These are phyloP conservation scores for Tenebrosternarchus preto DNA, from an alignment of 2,113 vertebrate genomes.

Conservation along the genomic window DNA sequence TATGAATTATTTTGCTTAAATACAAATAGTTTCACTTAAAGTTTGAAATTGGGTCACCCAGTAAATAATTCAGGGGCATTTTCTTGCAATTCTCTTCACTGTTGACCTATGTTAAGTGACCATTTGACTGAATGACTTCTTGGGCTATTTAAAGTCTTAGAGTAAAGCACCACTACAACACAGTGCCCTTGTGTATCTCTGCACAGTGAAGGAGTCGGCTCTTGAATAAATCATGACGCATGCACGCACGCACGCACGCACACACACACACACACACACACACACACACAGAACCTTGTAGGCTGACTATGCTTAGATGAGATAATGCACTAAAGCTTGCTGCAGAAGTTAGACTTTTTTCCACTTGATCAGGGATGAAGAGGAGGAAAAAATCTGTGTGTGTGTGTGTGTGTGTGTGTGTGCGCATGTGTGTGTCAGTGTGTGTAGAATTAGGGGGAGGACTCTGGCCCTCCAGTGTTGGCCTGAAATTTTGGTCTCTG, in stretches of 20 bases:
- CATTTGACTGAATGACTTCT: conserved; percentile 31
- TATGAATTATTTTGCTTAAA: neutral
- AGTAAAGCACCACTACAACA: conserved; percentile 36
- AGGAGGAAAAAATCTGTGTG: conserved; percentile 59
- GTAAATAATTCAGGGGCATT: conserved; percentile 34
- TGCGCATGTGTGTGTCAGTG: conserved; percentile 48
- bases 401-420: conserved; percentile 50
- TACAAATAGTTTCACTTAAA: conserved; percentile 38
- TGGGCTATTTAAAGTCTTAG: conserved; percentile 34
- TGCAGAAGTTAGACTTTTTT: conserved; percentile 64
- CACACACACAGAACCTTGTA: conserved; percentile 34
- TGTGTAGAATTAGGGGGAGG: conserved; percentile 49
- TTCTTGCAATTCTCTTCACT: conserved; percentile 11
- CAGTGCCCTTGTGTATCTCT: conserved; percentile 24
- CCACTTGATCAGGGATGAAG: conserved; percentile 65
- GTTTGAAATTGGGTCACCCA: conserved; percentile 16
- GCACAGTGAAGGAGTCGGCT: conserved; percentile 36
- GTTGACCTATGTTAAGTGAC: conserved; percentile 30
- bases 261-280: conserved; percentile 36
- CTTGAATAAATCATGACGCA: conserved; percentile 37
- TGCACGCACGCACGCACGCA: conserved; percentile 24
- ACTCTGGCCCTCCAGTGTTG: conserved; percentile 55
- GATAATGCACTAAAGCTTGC: conserved; percentile 63
- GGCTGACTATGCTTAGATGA: conserved; percentile 57
- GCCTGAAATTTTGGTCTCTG: conserved; percentile 70